Percentiles rank a stretch among this genome's conserved stretches.
These are phyloP conservation scores for Toxotes chatareus DNA, from an alignment of 2,113 vertebrate species.

Conservation along the genomic window DNA sequence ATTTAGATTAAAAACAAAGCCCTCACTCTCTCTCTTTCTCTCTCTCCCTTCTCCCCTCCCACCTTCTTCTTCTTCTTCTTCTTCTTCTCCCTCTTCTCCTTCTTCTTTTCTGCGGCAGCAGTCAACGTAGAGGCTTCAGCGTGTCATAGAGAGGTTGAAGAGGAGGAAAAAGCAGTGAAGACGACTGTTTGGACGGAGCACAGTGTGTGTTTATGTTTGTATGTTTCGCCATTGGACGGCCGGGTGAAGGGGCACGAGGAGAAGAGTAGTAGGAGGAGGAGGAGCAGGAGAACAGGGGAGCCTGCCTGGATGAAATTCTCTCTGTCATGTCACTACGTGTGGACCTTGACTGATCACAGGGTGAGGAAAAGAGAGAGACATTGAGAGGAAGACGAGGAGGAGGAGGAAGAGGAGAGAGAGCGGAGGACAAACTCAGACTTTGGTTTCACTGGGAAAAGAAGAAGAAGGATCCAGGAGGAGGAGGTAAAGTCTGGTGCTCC, in stretches of 20 bases:
- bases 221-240: conserved; percentile 66
- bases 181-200: conserved; percentile 72
- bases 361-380: conserved; percentile 49
- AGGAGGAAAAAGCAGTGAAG: conserved; percentile 64
- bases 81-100: conserved; percentile 46
- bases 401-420: background rate
- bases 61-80: conserved; percentile 31
- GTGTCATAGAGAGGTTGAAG: conserved; percentile 69
- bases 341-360: conserved; percentile 78
- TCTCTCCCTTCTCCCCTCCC: conserved; percentile 29
- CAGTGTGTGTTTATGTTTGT: conserved; percentile 79
- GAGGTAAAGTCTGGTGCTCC: conserved; percentile 51
- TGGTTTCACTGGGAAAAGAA: conserved; percentile 37
- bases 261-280: conserved; percentile 45
- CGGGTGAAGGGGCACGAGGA: conserved; percentile 65
- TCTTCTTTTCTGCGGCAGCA: conserved; percentile 70
- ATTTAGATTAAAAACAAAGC: conserved; percentile 88
- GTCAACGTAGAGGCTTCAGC: conserved; percentile 69
- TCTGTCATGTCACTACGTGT: conserved; percentile 75
- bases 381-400: conserved; percentile 41
- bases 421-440: conserved; percentile 55
- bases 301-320: conserved; percentile 71
- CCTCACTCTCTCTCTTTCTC: conserved; percentile 68
- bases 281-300: conserved; percentile 59
- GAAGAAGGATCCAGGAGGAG: conserved; percentile 20